A percentile compares a stretch with the other conserved stretches of the same genome.
Evolutionary conservation across 2,113 vertebrate species (phyloP).

Genomic region (Galemys pyrenaicus): DNA sequence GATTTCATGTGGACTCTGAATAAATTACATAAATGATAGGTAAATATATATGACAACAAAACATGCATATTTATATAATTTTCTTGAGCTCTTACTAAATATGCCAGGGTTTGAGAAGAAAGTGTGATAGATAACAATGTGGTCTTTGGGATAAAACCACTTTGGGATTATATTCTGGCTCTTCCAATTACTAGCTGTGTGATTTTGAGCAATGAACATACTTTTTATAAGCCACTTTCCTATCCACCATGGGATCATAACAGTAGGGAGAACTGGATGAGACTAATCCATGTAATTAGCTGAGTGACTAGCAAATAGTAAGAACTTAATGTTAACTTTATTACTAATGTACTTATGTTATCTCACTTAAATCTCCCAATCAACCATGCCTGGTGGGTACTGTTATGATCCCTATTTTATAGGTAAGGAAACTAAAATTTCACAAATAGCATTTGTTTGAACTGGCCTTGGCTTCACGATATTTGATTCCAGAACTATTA

Average conservation of each 20-base stretch:
- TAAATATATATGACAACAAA: not conserved
- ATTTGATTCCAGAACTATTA: not conserved
- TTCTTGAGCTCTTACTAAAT: not conserved
- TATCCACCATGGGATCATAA: constrained; percentile 1
- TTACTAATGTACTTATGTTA: constrained; percentile 39
- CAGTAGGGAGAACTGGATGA: constrained; percentile 7
- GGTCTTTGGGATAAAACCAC: constrained; percentile 12
- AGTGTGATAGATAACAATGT: not conserved
- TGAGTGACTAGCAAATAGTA: constrained; percentile 29
- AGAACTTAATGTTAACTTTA: not conserved
- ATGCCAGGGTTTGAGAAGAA: not conserved
- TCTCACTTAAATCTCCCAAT: constrained; percentile 23
- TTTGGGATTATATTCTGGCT: constrained; percentile 5
- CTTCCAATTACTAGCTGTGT: constrained; percentile 38
- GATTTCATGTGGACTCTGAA: not conserved
- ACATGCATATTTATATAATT: not conserved
- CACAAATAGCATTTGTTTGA: not conserved
- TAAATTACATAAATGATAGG: not conserved
- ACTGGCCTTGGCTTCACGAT: not conserved
- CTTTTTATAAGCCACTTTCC: not conserved
- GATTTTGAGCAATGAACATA: constrained; percentile 31
- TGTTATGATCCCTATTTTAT: constrained; percentile 12
- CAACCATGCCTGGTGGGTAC: not conserved
- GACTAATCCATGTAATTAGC: not conserved
- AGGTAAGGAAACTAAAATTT: constrained; percentile 22